Conservation (phyloP, 2,113 vertebrate genomes). For the Dipodomys ordii region DNA sequence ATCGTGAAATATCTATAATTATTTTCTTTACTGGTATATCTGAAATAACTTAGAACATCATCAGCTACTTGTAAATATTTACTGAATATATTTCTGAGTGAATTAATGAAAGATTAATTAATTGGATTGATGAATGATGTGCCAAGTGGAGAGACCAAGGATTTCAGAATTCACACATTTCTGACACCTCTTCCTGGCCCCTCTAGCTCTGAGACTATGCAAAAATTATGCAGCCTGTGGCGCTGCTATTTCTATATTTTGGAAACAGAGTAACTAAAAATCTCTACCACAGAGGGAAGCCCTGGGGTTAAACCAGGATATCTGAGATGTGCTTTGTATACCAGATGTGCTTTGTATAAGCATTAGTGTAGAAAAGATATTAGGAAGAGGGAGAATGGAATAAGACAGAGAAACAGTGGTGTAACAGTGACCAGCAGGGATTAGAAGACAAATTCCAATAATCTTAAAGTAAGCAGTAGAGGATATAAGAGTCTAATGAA, state of each 20-base stretch:
- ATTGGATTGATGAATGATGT: background rate
- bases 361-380: background rate
- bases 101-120: background rate
- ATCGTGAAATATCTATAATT: background rate
- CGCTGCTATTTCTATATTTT: conserved; percentile 27
- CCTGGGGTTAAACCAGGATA: background rate
- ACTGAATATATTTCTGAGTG: background rate
- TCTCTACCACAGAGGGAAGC: background rate
- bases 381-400: background rate
- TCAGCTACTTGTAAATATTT: background rate
- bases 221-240: background rate
- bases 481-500: background rate
- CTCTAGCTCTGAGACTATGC: background rate
- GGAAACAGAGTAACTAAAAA: conserved; percentile 24
- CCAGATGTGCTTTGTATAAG: conserved; percentile 27
- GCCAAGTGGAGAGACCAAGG: background rate
- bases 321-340: conserved; percentile 28
- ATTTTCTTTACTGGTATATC: background rate
- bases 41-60: background rate
- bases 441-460: background rate
- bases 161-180: background rate
- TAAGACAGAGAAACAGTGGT: background rate
- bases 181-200: background rate
- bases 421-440: background rate
- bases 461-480: background rate